phyloP scores from a whole-genome alignment of 2,113 vertebrate genomes.

The Smithornis capensis region DNA sequence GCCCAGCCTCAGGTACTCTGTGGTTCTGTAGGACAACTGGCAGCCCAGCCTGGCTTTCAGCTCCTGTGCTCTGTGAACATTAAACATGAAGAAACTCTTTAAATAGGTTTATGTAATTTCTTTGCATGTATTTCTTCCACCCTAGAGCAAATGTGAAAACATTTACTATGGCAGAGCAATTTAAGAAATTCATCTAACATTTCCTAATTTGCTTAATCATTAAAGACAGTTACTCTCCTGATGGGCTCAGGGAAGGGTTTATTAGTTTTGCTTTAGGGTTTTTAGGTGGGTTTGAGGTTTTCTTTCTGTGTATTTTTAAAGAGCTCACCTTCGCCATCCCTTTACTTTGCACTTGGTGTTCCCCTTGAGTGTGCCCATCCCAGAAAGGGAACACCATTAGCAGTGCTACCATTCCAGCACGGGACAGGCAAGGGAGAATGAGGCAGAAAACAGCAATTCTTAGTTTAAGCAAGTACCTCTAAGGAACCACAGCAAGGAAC shows the following conservation, averaged over 20 bases:
- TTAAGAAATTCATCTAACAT: background rate
- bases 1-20: background rate
- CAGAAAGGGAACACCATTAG: background rate
- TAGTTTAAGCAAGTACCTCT: background rate
- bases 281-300: background rate
- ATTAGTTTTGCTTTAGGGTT: background rate
- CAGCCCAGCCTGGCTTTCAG: background rate
- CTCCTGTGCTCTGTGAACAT: background rate
- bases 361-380: background rate
- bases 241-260: background rate
- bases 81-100: background rate
- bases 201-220: background rate
- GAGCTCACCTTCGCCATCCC: background rate
- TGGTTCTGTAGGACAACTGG: background rate
- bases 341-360: background rate
- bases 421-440: background rate
- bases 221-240: background rate
- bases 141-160: background rate
- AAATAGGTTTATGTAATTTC: background rate
- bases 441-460: background rate
- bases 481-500: background rate
- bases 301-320: background rate
- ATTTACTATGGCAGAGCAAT: background rate
- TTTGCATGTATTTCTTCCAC: background rate
- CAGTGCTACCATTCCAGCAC: rapidly evolving